Percentiles rank a stretch among this genome's conserved stretches.
These are phyloP conservation scores for Teleopsis dalmanni DNA, from an alignment of 1,140 invertebrate genomes.

Conservation along the genomic window DNA sequence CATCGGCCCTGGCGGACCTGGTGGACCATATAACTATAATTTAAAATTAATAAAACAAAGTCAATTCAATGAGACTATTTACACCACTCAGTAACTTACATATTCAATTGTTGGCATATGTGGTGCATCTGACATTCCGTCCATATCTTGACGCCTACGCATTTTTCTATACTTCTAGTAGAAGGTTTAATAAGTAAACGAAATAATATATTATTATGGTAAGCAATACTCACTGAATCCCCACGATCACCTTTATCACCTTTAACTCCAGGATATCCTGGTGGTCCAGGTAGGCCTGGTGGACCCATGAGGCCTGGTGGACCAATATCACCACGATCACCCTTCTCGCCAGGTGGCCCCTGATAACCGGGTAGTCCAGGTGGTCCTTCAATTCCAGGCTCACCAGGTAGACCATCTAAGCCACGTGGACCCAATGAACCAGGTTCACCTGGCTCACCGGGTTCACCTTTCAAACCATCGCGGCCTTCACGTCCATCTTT, in stretches of 20 bases:
- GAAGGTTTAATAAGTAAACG: background rate
- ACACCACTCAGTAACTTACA: conserved; percentile 23
- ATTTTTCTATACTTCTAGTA: conserved; percentile 84
- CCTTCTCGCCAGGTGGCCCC: conserved; percentile 82
- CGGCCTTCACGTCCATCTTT: conserved; percentile 55
- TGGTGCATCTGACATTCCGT: conserved; percentile 42
- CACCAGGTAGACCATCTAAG: conserved; percentile 39
- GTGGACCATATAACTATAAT: conserved; percentile 38
- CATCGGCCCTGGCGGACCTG: conserved; percentile 47
- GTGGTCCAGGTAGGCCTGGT: conserved; percentile 61
- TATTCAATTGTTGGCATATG: conserved; percentile 44
- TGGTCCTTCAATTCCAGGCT: conserved; percentile 41
- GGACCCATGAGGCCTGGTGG: conserved; percentile 73
- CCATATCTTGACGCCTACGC: conserved; percentile 66
- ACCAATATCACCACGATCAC: conserved; percentile 84
- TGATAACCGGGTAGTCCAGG: conserved; percentile 68
- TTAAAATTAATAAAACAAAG: conserved; percentile 1
- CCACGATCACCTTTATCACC: conserved; percentile 88
- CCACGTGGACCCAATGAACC: conserved; percentile 66
- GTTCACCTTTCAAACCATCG: conserved; percentile 39
- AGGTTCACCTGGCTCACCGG: conserved; percentile 84
- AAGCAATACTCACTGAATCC: conserved; percentile 72
- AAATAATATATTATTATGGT: background rate
- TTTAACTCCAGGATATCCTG: conserved; percentile 81
- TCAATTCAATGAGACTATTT: background rate